Percentiles rank a stretch among this genome's conserved stretches.
Conservation (phyloP, 2,888 invertebrate genomes). For the Hemistola chrysoprasaria region DNA sequence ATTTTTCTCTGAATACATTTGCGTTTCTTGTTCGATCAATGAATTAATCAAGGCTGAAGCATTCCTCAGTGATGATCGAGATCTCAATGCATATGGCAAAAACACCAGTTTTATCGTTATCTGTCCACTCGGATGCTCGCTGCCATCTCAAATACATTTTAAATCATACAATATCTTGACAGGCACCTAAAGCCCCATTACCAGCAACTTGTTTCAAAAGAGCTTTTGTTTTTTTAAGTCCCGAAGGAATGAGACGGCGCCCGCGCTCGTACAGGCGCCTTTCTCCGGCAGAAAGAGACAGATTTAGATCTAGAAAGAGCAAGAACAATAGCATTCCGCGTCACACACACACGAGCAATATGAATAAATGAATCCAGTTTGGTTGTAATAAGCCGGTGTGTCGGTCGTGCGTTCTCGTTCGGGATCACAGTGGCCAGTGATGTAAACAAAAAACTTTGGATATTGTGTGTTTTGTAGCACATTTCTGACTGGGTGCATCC, state of each 20-base stretch:
- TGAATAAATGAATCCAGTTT: slow-evolving; percentile 65
- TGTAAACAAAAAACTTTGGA: slow-evolving; percentile 66
- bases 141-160: slow-evolving; percentile 53
- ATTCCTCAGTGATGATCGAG: slow-evolving; percentile 24
- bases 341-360: slow-evolving; percentile 61
- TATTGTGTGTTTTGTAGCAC: slow-evolving; percentile 48
- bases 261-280: slow-evolving; percentile 74
- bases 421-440: slow-evolving; percentile 53
- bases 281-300: slow-evolving; percentile 62
- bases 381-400: slow-evolving; percentile 67
- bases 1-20: no score
- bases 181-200: slow-evolving; percentile 66
- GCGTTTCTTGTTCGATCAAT: slow-evolving; percentile 13
- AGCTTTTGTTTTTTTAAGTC: slow-evolving; percentile 74
- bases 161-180: slow-evolving; percentile 68
- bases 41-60: slow-evolving; percentile 18
- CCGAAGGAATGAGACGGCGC: slow-evolving; percentile 76
- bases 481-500: slow-evolving; percentile 49
- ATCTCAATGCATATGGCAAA: slow-evolving; percentile 29
- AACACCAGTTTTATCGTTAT: slow-evolving; percentile 38
- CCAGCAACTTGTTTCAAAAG: slow-evolving; percentile 74
- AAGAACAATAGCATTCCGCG: slow-evolving; percentile 67
- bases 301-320: slow-evolving; percentile 47
- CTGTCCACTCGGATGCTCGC: slow-evolving; percentile 31
- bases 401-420: slow-evolving; percentile 29